A percentile compares a stretch with the other conserved stretches of the same genome.
phyloP scores from a whole-genome alignment of 1,140 invertebrate genomes.

The Oryctes rhinoceros region DNA sequence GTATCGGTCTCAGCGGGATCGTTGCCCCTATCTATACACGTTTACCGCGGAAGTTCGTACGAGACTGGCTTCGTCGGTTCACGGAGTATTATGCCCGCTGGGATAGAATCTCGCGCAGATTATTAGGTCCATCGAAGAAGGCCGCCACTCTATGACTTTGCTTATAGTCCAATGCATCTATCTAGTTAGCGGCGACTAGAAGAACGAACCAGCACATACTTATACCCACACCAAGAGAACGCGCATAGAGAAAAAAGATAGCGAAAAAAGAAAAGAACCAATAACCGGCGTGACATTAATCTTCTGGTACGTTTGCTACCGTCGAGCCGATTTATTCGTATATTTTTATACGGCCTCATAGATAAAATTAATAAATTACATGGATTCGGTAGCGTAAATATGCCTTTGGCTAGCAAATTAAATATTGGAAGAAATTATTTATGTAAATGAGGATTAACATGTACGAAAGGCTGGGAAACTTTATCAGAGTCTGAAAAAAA shows the following conservation, averaged over 20 bases:
- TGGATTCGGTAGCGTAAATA: not conserved
- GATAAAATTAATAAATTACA: not conserved
- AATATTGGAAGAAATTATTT: not conserved
- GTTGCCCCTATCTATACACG: conserved; percentile 6
- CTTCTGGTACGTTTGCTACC: not conserved
- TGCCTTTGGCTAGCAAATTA: not conserved
- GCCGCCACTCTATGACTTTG: conserved; percentile 4
- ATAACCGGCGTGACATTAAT: not conserved
- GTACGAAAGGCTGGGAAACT: not conserved
- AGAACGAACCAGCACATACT: not conserved
- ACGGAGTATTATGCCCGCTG: conserved; percentile 2
- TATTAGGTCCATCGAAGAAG: conserved; percentile 14
- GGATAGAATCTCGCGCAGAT: conserved; percentile 8
- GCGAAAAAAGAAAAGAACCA: not conserved
- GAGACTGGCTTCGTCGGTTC: conserved; percentile 12
- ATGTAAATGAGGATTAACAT: not conserved
- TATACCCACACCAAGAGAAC: not conserved
- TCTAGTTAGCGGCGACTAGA: not conserved
- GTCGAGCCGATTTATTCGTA: not conserved
- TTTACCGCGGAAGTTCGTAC: conserved; percentile 2
- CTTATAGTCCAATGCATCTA: conserved; percentile 8
- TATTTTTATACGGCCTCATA: not conserved
- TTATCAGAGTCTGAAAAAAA: no score
- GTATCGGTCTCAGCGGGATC: conserved; percentile 12
- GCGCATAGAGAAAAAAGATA: not conserved